A percentile compares a stretch with the other conserved stretches of the same genome.
These are phyloP conservation scores for Horisme vitalbata DNA, from an alignment of 2,888 invertebrate genomes.

Conservation along the genomic window DNA sequence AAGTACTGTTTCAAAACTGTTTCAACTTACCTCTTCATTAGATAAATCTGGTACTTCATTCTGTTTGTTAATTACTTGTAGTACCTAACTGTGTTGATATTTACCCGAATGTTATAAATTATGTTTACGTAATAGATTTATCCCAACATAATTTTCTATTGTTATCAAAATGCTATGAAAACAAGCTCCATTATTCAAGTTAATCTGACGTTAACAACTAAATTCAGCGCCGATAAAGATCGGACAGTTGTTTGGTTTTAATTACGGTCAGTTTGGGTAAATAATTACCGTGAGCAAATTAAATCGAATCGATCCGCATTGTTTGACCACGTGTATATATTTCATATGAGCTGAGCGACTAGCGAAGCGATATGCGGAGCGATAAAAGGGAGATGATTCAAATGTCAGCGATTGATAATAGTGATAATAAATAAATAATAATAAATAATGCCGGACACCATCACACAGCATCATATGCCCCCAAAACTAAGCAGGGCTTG, in stretches of 20 bases:
- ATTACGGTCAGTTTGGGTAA: constrained; percentile 45
- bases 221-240: constrained; percentile 42
- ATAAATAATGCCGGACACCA: too few relatives aligned
- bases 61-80: too few relatives aligned
- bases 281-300: constrained; percentile 39
- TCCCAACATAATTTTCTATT: not conserved
- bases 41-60: too few relatives aligned
- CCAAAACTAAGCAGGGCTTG: too few relatives aligned
- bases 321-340: constrained; percentile 1
- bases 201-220: constrained; percentile 34
- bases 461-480: too few relatives aligned
- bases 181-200: constrained; percentile 17
- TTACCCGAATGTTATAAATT: too few relatives aligned
- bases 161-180: constrained; percentile 10
- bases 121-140: not conserved
- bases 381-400: not conserved
- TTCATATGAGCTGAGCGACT: not conserved
- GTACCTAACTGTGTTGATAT: too few relatives aligned
- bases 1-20: too few relatives aligned
- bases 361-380: not conserved
- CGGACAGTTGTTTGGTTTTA: constrained; percentile 53
- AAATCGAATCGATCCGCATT: constrained; percentile 32
- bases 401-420: not conserved
- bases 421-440: too few relatives aligned
- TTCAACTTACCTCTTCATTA: too few relatives aligned